These are phyloP conservation scores for Melanostigma gelatinosum DNA, from an alignment of 2,113 vertebrate species.

Conservation along the genomic window DNA sequence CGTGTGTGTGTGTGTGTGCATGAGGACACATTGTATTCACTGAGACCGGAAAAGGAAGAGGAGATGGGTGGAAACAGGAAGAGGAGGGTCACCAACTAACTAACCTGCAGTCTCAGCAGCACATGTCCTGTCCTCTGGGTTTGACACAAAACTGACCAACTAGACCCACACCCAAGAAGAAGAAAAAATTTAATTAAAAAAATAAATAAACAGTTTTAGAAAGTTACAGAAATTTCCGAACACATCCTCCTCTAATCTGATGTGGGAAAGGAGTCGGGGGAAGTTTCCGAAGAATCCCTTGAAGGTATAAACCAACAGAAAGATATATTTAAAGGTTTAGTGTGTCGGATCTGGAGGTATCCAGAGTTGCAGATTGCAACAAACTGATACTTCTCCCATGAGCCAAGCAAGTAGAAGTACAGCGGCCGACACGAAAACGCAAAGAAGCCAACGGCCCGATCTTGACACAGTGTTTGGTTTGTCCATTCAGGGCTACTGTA, in stretches of 20 bases:
- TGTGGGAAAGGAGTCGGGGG: not conserved
- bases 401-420: not conserved
- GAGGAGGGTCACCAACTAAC: slow-evolving; percentile 56
- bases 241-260: not conserved
- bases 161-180: not conserved
- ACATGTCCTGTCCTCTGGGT: slow-evolving; percentile 36
- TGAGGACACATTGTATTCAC: slow-evolving; percentile 34
- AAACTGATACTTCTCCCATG: not conserved
- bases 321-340: not conserved
- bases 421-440: not conserved
- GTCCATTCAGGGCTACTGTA: not conserved
- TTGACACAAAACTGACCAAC: slow-evolving; percentile 16
- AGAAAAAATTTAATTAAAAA: not conserved
- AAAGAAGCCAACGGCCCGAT: not conserved
- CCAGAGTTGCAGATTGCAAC: not conserved
- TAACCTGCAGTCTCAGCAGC: slow-evolving; percentile 48
- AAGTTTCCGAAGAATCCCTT: not conserved
- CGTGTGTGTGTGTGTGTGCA: not conserved
- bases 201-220: not conserved
- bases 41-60: slow-evolving; percentile 68
- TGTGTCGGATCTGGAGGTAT: not conserved
- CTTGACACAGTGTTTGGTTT: not conserved
- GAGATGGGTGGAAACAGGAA: slow-evolving; percentile 69
- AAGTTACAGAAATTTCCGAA: too few relatives aligned
- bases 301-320: not conserved